Percentiles rank a stretch among this genome's conserved stretches.
Evolutionary conservation across 2,888 invertebrate species (phyloP).

Genomic region (Tanypteryx hageni): DNA sequence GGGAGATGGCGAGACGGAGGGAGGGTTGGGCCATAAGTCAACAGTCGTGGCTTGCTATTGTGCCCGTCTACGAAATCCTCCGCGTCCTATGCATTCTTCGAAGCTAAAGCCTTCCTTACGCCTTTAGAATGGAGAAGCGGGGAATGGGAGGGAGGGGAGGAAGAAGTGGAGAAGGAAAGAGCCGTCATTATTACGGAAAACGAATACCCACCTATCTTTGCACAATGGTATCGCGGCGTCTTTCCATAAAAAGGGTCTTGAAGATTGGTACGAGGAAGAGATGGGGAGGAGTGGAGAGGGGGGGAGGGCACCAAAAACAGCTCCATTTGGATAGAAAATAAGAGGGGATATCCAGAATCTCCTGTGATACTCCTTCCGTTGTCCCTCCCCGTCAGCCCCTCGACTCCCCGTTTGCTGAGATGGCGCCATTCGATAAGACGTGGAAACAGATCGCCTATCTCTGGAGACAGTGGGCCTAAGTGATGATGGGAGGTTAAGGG

Average conservation of each 20-base stretch:
- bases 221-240: background rate
- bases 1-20: background rate
- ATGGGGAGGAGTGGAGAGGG: background rate
- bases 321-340: background rate
- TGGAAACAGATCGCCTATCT: background rate
- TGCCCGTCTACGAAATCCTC: background rate
- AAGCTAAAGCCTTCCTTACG: no score
- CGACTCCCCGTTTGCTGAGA: background rate
- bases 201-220: background rate
- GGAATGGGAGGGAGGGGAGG: no score
- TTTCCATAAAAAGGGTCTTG: no score
- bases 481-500: background rate
- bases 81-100: background rate
- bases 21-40: background rate
- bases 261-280: no score
- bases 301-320: background rate
- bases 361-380: no score
- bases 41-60: constrained; percentile 5
- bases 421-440: background rate
- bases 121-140: no score
- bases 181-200: background rate
- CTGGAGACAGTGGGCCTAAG: background rate
- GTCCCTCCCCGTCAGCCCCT: background rate
- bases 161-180: background rate
- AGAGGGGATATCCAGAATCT: background rate